Evolutionary conservation across 2,888 invertebrate species (phyloP), one percentile per base, ranked within the genome.

Genomic region (Trichacis sp.): DNA sequence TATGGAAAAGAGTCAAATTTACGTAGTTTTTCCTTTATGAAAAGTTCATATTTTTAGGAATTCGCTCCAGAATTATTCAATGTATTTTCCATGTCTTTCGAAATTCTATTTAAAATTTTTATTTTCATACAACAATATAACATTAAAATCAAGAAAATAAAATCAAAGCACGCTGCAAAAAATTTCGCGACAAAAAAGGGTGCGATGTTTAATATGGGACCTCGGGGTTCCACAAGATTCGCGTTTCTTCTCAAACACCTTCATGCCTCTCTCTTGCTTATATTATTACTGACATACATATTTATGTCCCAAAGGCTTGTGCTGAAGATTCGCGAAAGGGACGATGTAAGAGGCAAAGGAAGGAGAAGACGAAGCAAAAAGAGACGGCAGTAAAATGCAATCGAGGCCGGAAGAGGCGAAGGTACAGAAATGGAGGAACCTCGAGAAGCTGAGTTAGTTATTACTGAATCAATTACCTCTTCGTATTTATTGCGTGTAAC

Each of bases 401-500:
- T 53, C 18, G 63, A 51, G 58, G 45, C 52, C 55, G 58, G 64
- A 54, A 64, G 61, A 50, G 42, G 49, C 17, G 14, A 51, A 58
- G 52, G 52, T 42, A 60, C 38, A 60, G 52, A 65, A 51, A 46
- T 46, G 63, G 64, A 33, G 56, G 54, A 62, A 55, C 61, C 42
- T 53, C 43, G 43, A 33, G 42, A 50, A 61, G 51, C 70, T 81
- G 82, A 82, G 82, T 82, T 83, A 82, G 81, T 82, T 81, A 82
- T 82, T 82, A 81, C 82, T 73, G 81, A 81, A 82, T 80, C 82
- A 81, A 82, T 82, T 81, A 81, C 81, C 76, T 73, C 74, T 55
- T 72, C 73, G 78, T 81, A 80, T 80, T 81, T 82, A 82, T 82
- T n/a, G 38, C 38, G 57, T 65, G 66, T 64, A 70, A n/a, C n/a